These are phyloP conservation scores for Drosophila mayaguana DNA, from an alignment of 2,888 invertebrate species.

Conservation along the genomic window DNA sequence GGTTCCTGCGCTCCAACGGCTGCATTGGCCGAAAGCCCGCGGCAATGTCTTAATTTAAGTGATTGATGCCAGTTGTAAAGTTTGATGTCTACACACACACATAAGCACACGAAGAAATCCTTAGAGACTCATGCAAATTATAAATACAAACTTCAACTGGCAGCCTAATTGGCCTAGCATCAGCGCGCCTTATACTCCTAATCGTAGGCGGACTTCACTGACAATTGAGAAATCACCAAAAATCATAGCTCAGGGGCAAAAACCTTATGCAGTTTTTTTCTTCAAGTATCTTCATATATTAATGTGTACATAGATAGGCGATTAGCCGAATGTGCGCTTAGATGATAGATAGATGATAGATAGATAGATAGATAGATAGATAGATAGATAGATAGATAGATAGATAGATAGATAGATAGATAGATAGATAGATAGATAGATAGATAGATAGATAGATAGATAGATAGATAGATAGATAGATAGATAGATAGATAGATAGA, in stretches of 20 bases:
- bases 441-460: no score
- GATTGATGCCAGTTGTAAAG: slow-evolving; percentile 64
- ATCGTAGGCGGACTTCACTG: not conserved
- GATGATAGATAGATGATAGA: no score
- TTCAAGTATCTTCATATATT: not conserved
- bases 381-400: no score
- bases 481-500: no score
- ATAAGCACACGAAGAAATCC: slow-evolving; percentile 24
- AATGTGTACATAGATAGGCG: not conserved
- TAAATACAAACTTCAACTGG: slow-evolving; percentile 24
- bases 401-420: no score
- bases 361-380: no score
- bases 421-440: no score
- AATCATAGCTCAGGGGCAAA: not conserved
- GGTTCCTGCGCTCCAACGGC: not conserved
- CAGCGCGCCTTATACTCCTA: not conserved
- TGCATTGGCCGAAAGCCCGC: slow-evolving; percentile 2
- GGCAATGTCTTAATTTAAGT: slow-evolving; percentile 62
- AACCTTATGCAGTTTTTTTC: not conserved
- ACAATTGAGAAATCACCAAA: not conserved
- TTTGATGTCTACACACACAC: slow-evolving; percentile 29
- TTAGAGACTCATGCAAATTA: slow-evolving; percentile 45
- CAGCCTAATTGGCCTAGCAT: slow-evolving; percentile 10
- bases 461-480: no score
- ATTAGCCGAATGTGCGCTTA: not conserved